Evolutionary conservation across 2,113 vertebrate species (phyloP), one percentile per base, ranked within the genome.

Genomic region (Alectura lathami): DNA sequence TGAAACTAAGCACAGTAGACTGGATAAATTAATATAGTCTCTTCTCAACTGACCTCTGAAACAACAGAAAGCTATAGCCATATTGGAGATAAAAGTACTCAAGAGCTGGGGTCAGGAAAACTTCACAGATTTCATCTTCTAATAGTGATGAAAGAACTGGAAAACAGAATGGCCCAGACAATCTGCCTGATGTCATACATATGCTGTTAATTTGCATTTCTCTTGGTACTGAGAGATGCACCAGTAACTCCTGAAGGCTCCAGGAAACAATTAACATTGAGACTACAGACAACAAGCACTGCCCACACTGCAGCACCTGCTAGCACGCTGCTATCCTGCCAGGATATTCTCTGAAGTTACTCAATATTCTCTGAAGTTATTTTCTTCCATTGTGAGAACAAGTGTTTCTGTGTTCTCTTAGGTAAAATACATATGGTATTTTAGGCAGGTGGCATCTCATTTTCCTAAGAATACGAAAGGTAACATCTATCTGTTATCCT

Each of bases 391-490:
- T 63, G 67, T 29, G 15, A 89, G 59, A 86, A 89, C 68, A 92
- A 93, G 70, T 56, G 66, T 63, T 89, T 64, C 34, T 62, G 68
- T 48, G 60, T 17, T 95, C 84, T 84, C 86, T 78, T 26, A 68
- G 67, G 72, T 72, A 92, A 95, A 89, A 78, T 36, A 64, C 72
- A 73, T 13, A 88, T 5, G 50, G 88, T 87, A 91, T 72, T 89
- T 83, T 60, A 17, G 70, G 64, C 88, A 95, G 45, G 81, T 62
- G 50, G 64, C 72, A 64, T 42, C 38, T 95, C 83, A 53, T 94
- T 91, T 67, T 78, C 82, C 82, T 76, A 79, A 69, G 54, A 62
- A 53, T 11, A 77, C 4, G 9, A 57, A 92, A 88, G 62, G 62
- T 68, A 91, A 68, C 32, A 53, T 34, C 57, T 53, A 92, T 26